phyloP scores from a whole-genome alignment of 2,888 invertebrate genomes.

The Lysandra bellargus region DNA sequence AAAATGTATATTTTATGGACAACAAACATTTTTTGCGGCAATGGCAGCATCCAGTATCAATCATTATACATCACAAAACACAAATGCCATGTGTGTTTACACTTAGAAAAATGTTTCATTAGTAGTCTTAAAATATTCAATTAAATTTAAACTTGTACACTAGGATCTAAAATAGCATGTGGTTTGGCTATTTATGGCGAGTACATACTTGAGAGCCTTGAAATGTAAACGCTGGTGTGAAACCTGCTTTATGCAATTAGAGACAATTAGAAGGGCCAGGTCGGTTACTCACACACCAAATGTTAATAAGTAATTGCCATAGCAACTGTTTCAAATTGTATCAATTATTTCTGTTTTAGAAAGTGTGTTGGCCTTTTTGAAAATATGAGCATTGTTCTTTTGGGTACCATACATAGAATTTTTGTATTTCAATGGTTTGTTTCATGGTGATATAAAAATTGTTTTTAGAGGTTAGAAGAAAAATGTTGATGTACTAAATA shows the following conservation, averaged over 20 bases:
- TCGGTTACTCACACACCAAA: constrained; percentile 11
- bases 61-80: too few species aligned
- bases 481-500: neutral
- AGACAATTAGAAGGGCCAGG: constrained; percentile 31
- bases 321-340: constrained; percentile 30
- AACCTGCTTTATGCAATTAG: constrained; percentile 28
- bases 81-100: too few species aligned
- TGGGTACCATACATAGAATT: neutral
- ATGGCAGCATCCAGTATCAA: too few species aligned
- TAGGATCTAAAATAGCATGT: neutral
- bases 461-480: too few species aligned
- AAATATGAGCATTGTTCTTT: neutral
- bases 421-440: neutral
- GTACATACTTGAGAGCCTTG: constrained; percentile 6
- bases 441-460: neutral
- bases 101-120: too few species aligned
- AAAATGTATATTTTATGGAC: too few species aligned
- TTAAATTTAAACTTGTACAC: neutral
- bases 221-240: neutral
- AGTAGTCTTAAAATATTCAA: too few species aligned
- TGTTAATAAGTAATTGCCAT: constrained; percentile 30
- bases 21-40: too few species aligned
- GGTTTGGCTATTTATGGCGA: neutral
- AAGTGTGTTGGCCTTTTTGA: neutral
- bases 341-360: neutral